These are phyloP conservation scores for Ageneiosus marmoratus DNA, from an alignment of 2,113 vertebrate species.

Conservation along the genomic window DNA sequence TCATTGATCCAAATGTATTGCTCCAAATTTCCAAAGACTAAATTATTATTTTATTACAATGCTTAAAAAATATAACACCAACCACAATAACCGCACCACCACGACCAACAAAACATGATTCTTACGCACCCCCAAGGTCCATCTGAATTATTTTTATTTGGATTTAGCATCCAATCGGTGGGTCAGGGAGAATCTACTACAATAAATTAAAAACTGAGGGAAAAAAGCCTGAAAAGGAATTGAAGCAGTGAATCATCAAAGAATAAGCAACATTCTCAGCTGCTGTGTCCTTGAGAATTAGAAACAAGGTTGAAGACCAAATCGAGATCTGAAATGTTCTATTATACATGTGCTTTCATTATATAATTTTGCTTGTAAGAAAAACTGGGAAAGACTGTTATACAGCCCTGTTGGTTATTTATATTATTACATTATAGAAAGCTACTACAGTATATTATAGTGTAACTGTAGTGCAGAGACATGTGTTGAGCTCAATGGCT, in stretches of 20 bases:
- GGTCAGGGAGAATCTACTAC: conserved; percentile 12
- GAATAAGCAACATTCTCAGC: conserved; percentile 21
- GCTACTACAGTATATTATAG: too few species aligned
- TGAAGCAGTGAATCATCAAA: conserved; percentile 14
- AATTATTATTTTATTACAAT: background rate
- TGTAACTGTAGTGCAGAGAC: too few species aligned
- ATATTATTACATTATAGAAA: background rate
- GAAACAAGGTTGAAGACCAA: conserved; percentile 32
- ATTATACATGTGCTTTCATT: background rate
- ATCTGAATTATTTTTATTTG: background rate
- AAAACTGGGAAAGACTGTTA: background rate
- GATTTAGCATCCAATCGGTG: background rate
- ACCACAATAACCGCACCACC: background rate
- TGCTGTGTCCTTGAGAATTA: conserved; percentile 40
- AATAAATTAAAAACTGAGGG: background rate
- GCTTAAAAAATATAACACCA: background rate
- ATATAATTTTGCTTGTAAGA: background rate
- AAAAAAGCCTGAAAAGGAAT: background rate
- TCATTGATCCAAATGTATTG: background rate
- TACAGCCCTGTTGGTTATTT: background rate
- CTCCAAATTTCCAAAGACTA: conserved; percentile 18
- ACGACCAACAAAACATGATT: background rate
- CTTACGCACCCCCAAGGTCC: background rate
- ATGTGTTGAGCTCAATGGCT: too few species aligned
- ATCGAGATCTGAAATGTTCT: conserved; percentile 11